Evolutionary conservation across 1,140 invertebrate genomes (phyloP).

Genomic region (Rhagoletis pomonella): DNA sequence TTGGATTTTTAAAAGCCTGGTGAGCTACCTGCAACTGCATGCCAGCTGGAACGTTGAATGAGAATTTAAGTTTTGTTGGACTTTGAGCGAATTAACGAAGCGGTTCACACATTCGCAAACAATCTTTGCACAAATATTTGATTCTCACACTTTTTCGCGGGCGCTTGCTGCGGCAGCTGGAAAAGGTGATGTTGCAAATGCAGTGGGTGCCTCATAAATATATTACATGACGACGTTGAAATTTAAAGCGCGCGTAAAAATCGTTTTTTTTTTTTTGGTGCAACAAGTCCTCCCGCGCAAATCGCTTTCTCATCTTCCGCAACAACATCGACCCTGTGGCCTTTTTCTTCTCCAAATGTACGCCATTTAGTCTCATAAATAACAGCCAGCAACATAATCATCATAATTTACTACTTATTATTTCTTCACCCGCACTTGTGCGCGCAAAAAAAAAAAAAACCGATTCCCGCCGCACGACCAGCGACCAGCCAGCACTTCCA

Average conservation of each 20-base stretch:
- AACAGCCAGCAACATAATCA: slow-evolving; percentile 15
- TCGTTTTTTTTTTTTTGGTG: not conserved
- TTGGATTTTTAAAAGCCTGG: not conserved
- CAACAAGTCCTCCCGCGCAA: not conserved
- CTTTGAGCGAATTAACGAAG: not conserved
- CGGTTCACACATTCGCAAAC: slow-evolving; percentile 1
- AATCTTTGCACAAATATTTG: not conserved
- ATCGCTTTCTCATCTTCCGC: slow-evolving; percentile 20
- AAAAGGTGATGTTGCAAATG: not conserved
- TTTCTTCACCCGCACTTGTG: not conserved
- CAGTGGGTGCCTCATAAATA: not conserved
- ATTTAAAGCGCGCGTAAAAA: not conserved
- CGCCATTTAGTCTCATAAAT: slow-evolving; percentile 33
- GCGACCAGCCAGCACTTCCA: not conserved
- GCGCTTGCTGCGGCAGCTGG: not conserved
- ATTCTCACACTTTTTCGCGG: slow-evolving; percentile 34
- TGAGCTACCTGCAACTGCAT: not conserved
- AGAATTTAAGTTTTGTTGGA: not conserved
- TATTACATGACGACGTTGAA: not conserved
- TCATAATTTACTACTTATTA: slow-evolving; percentile 45
- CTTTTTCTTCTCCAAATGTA: not conserved
- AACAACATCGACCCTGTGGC: not conserved
- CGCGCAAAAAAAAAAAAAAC: not conserved
- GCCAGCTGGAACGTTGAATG: not conserved
- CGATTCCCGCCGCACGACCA: not conserved